Percentiles rank a stretch among this genome's conserved stretches.
Conservation (phyloP, 2,797 vertebrate species). For the Aeoliscus strigatus region DNA sequence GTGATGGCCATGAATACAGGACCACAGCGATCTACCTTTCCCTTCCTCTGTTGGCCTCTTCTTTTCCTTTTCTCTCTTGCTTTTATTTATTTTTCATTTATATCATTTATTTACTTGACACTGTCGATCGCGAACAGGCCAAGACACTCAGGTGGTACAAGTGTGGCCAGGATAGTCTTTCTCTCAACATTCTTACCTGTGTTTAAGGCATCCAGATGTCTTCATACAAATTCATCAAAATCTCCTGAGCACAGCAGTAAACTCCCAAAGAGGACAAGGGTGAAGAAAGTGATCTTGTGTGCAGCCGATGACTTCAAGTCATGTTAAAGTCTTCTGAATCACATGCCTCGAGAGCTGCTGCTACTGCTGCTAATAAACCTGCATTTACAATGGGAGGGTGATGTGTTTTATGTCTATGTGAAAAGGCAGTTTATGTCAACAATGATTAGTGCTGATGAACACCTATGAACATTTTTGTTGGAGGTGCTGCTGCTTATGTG, state of each 20-base stretch:
- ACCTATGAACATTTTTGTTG: slow-evolving; percentile 62
- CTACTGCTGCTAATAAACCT: slow-evolving; percentile 50
- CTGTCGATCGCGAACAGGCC: neutral
- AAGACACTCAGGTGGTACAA: slow-evolving; percentile 6
- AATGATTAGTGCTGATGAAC: slow-evolving; percentile 70
- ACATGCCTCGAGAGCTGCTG: slow-evolving; percentile 31
- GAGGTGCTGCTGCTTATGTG: slow-evolving; percentile 54
- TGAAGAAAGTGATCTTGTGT: slow-evolving; percentile 11
- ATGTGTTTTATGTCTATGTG: slow-evolving; percentile 68
- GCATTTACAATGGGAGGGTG: slow-evolving; percentile 48
- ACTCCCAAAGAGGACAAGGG: slow-evolving; percentile 3
- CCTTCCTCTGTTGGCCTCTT: slow-evolving; percentile 34
- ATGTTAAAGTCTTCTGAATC: slow-evolving; percentile 25
- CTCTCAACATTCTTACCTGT: slow-evolving; percentile 4
- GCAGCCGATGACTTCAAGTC: slow-evolving; percentile 27
- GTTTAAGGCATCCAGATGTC: slow-evolving; percentile 10
- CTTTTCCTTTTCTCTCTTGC: slow-evolving; percentile 20
- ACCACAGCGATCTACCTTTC: slow-evolving; percentile 59
- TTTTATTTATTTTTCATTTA: slow-evolving; percentile 17
- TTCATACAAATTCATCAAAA: slow-evolving; percentile 17
- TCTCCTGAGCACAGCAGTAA: slow-evolving; percentile 11
- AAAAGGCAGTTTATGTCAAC: slow-evolving; percentile 70
- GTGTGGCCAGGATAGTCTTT: slow-evolving; percentile 8
- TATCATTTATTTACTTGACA: slow-evolving; percentile 1
- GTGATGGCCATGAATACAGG: slow-evolving; percentile 74